These are phyloP conservation scores for Semnopithecus entellus DNA, from an alignment of 2,113 vertebrate species.

Conservation along the genomic window DNA sequence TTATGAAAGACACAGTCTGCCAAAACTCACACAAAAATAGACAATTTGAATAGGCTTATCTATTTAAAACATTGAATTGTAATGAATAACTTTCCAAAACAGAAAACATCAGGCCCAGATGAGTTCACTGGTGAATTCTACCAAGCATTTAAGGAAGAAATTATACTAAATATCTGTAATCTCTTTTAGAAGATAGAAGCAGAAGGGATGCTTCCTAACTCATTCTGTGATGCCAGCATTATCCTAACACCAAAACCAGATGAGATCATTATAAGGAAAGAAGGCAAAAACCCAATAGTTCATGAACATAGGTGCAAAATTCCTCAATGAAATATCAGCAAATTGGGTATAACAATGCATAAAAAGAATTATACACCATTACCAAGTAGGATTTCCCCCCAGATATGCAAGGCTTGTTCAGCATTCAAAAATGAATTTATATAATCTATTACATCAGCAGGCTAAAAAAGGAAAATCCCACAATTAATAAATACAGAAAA, in stretches of 20 bases:
- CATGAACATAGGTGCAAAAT: background rate
- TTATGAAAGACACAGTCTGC: background rate
- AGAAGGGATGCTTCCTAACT: background rate
- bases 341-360: background rate
- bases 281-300: background rate
- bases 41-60: background rate
- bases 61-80: background rate
- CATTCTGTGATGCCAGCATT: background rate
- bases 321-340: background rate
- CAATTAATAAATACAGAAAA: background rate
- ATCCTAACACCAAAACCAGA: background rate
- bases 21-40: background rate
- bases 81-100: background rate
- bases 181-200: background rate
- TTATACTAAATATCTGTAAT: background rate
- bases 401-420: background rate
- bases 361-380: background rate
- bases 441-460: background rate
- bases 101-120: background rate
- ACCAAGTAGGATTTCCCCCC: background rate
- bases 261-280: background rate
- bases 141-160: background rate
- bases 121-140: background rate
- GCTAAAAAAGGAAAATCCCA: background rate
- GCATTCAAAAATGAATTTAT: background rate